Evolutionary conservation across 2,113 vertebrate species (phyloP).

Genomic region (Rhipidura dahli): DNA sequence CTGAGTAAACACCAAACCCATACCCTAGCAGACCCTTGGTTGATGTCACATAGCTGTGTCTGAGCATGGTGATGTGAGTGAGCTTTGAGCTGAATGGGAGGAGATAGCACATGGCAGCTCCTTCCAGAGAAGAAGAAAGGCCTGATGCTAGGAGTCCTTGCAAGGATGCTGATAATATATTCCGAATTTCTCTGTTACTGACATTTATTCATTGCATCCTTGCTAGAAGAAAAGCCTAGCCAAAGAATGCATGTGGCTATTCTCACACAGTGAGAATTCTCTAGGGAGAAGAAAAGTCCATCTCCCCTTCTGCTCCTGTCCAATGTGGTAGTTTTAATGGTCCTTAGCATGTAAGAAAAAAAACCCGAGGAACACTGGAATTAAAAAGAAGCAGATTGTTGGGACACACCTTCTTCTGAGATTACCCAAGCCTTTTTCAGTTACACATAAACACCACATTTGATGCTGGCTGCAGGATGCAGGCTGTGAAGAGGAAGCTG

Average conservation of each 20-base stretch:
- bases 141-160: neutral
- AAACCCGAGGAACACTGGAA: rapidly evolving
- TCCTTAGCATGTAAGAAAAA: neutral
- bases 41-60: neutral
- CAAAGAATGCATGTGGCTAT: neutral
- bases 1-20: neutral
- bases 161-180: neutral
- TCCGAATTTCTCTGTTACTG: neutral
- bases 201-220: neutral
- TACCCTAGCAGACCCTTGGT: neutral
- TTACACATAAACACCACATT: rapidly evolving
- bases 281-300: neutral
- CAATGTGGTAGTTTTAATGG: neutral
- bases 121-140: neutral
- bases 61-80: neutral
- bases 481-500: neutral
- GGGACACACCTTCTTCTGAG: neutral
- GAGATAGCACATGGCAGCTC: neutral
- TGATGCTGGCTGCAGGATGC: neutral
- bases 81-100: neutral
- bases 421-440: neutral
- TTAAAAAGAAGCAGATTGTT: neutral
- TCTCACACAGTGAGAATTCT: neutral
- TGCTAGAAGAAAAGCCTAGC: neutral
- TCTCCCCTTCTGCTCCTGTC: neutral